Percentiles rank a stretch among this genome's conserved stretches.
phyloP scores from a whole-genome alignment of 1,140 invertebrate genomes.

The Drosophila athabasca region DNA sequence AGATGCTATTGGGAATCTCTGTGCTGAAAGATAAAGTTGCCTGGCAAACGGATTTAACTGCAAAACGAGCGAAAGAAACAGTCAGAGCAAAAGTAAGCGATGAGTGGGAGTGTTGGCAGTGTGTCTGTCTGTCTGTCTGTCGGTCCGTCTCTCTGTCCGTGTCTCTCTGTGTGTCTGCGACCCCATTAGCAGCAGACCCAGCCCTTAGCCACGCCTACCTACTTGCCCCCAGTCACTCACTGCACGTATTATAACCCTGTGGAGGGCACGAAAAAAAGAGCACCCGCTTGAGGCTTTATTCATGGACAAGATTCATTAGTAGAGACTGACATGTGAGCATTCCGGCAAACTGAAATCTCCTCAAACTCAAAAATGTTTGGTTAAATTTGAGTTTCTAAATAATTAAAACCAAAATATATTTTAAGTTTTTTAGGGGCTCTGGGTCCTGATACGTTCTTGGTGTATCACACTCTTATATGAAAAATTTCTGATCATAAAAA shows the following conservation, averaged over 20 bases:
- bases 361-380: neutral
- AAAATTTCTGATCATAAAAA: neutral
- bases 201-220: constrained; percentile 27
- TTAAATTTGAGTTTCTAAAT: neutral
- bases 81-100: constrained; percentile 9
- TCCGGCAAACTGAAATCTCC: constrained; percentile 17
- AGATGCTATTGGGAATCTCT: constrained; percentile 76
- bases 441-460: too few species aligned
- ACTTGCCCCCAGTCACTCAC: constrained; percentile 6
- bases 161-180: constrained; percentile 36
- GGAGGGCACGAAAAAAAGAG: constrained; percentile 25
- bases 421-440: too few species aligned
- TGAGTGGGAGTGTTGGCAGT: neutral
- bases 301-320: constrained; percentile 68
- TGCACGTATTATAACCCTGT: neutral
- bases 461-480: too few species aligned
- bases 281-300: constrained; percentile 41
- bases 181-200: constrained; percentile 44
- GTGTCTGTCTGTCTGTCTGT: constrained; percentile 1
- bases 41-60: constrained; percentile 70
- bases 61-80: constrained; percentile 39
- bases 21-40: constrained; percentile 74
- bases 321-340: constrained; percentile 17
- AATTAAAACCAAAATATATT: too few species aligned
- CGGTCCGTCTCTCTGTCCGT: constrained; percentile 1